A percentile compares a stretch with the other conserved stretches of the same genome.
These are phyloP conservation scores for Pterostichus madidus DNA, from an alignment of 2,888 invertebrate genomes.

Conservation along the genomic window DNA sequence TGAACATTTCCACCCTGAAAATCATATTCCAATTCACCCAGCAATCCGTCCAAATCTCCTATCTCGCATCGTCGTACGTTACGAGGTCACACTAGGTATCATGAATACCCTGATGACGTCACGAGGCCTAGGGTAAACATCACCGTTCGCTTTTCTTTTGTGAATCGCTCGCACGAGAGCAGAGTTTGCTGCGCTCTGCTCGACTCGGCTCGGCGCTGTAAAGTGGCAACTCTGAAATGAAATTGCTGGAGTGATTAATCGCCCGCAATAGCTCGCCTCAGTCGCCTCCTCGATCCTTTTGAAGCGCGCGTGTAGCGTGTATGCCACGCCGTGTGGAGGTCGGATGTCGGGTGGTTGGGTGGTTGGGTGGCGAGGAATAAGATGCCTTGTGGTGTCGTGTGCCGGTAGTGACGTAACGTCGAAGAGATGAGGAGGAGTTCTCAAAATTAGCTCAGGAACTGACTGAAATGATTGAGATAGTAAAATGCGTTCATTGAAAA, in stretches of 20 bases:
- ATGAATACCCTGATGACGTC: no score
- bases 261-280: slow-evolving; percentile 73
- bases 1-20: no score
- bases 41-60: no score
- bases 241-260: slow-evolving; percentile 76
- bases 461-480: no score
- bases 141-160: slow-evolving; percentile 52
- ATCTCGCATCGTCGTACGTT: no score
- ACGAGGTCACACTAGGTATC: no score
- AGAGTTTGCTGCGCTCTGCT: slow-evolving; percentile 5
- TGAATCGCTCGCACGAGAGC: slow-evolving; percentile 15
- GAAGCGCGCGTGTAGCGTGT: slow-evolving; percentile 69
- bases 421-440: slow-evolving; percentile 1
- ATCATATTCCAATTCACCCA: no score
- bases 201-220: slow-evolving; percentile 57
- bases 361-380: slow-evolving; percentile 8
- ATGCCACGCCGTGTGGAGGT: background rate
- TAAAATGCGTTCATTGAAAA: no score
- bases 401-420: background rate
- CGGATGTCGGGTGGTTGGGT: no score
- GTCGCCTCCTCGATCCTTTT: slow-evolving; percentile 61
- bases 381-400: slow-evolving; percentile 27
- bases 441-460: slow-evolving; percentile 11
- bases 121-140: slow-evolving; percentile 53
- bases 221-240: slow-evolving; percentile 73